Evolutionary conservation across 35 echinoderm and acorn worm species (phyloP), one percentile per base, ranked within the genome.

Genomic region (Heliocidaris tuberculata): DNA sequence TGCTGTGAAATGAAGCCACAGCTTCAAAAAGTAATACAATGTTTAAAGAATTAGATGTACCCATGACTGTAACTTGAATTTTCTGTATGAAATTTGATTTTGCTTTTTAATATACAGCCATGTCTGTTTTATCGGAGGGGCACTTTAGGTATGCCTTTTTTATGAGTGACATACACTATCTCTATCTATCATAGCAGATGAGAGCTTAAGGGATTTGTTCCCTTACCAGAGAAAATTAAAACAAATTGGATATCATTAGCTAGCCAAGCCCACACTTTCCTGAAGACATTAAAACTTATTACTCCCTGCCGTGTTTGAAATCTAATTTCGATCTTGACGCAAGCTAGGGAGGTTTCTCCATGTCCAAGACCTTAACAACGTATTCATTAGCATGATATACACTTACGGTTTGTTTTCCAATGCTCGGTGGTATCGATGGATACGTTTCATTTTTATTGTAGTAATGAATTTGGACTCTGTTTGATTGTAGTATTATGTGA

Each of bases 201-300:
- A 78, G 6, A 78, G 21, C 65, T 78, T 78, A 21, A 21, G 65
- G 65, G 65, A 78, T 78, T n/a, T 78, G 65, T 78, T 78, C 21
- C 65, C 21, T 78, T 7, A 78, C 65, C 65, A 78, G 19, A 8
- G 27, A 78, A 78, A 78, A 78, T 78, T 78, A 78, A 78, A 78
- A 78, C 17, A 78, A 78, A 78, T 78, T 78, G 65, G 65, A 78
- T 78, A 78, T 78, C 65, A 78, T 78, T 78, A 78, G 65, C 65
- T 78, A 78, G 65, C 65, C 65, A 78, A 78, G 65, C 65, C 65
- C 65, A 78, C 65, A 78, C 65, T 78, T 78, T 78, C 65, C 65
- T 78, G 65, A 78, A 78, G 65, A 78, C 65, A 78, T 78, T 78
- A 78, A 78, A 78, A 78, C 65, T 78, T 78, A 78, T 78, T 78